Percentiles rank a stretch among this genome's conserved stretches.
Evolutionary conservation across 2,797 vertebrate species (phyloP).

Genomic region (Crenuchus spilurus): DNA sequence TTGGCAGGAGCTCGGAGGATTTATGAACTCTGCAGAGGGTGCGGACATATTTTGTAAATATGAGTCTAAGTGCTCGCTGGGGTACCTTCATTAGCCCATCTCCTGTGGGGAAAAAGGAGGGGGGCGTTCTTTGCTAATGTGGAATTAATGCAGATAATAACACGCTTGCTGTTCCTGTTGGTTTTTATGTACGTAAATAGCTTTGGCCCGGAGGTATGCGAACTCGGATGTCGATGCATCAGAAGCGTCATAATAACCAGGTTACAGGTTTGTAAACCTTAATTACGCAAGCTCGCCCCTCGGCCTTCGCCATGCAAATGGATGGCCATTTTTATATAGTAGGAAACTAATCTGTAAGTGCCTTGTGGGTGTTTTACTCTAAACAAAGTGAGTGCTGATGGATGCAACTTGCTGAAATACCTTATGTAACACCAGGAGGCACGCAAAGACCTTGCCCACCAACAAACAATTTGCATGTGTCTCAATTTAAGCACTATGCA

Average conservation of each 20-base stretch:
- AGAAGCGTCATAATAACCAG: slow-evolving; percentile 39
- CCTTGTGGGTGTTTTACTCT: background rate
- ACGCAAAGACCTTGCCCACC: background rate
- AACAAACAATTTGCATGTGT: background rate
- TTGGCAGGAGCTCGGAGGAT: slow-evolving; percentile 1
- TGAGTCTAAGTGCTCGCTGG: slow-evolving; percentile 26
- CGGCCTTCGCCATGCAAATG: slow-evolving; percentile 24
- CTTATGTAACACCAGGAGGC: background rate
- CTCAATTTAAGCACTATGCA: background rate
- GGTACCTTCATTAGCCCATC: slow-evolving; percentile 29
- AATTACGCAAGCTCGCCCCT: slow-evolving; percentile 28
- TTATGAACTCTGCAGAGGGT: slow-evolving; percentile 14
- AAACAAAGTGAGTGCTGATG: slow-evolving; percentile 14
- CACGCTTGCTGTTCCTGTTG: slow-evolving; percentile 20
- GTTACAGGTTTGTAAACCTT: slow-evolving; percentile 39
- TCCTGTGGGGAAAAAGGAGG: background rate
- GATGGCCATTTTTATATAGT: slow-evolving; percentile 2
- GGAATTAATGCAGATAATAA: slow-evolving; percentile 45
- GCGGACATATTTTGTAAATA: slow-evolving; percentile 41
- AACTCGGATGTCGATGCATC: slow-evolving; percentile 27
- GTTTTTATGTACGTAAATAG: slow-evolving; percentile 28
- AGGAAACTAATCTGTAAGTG: slow-evolving; percentile 38
- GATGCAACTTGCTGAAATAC: slow-evolving; percentile 11
- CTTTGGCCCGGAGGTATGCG: slow-evolving; percentile 9
- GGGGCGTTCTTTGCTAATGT: slow-evolving; percentile 32